Conservation (phyloP, 2,113 vertebrate species). For the Gadus macrocephalus region DNA sequence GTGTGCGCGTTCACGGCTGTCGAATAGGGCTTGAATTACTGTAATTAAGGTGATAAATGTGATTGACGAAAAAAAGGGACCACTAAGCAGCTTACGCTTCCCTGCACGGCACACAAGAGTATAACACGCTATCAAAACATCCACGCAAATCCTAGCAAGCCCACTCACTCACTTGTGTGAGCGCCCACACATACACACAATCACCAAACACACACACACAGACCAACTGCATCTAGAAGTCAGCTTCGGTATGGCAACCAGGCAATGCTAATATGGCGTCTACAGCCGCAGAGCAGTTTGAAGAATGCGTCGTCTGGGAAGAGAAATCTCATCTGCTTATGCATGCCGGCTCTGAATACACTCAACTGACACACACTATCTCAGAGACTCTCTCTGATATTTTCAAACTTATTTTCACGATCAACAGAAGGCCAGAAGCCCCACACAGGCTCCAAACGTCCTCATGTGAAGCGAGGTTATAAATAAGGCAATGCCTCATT, state of each 20-base stretch:
- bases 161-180: no score
- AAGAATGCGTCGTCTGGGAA: constrained; percentile 25
- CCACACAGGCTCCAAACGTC: no score
- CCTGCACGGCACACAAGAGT: constrained; percentile 25
- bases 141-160: not conserved
- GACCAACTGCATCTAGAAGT: constrained; percentile 31
- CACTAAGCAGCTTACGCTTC: constrained; percentile 51
- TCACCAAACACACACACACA: not conserved
- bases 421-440: no score
- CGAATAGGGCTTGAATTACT: constrained; percentile 42
- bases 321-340: constrained; percentile 42
- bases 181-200: not conserved
- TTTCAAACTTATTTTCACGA: constrained; percentile 26
- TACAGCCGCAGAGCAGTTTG: constrained; percentile 41
- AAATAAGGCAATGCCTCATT: no score
- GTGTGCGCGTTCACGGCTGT: not conserved
- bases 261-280: constrained; percentile 48
- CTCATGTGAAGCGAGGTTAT: no score
- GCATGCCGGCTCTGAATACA: not conserved
- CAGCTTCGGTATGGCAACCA: constrained; percentile 41
- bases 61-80: constrained; percentile 45
- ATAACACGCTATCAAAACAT: constrained; percentile 39
- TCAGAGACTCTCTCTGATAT: constrained; percentile 22
- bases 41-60: constrained; percentile 63
- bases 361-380: constrained; percentile 27